Base-by-base conservation (phyloP, 2,888 invertebrate species). In the Neoaliturus tenellus region DNA sequence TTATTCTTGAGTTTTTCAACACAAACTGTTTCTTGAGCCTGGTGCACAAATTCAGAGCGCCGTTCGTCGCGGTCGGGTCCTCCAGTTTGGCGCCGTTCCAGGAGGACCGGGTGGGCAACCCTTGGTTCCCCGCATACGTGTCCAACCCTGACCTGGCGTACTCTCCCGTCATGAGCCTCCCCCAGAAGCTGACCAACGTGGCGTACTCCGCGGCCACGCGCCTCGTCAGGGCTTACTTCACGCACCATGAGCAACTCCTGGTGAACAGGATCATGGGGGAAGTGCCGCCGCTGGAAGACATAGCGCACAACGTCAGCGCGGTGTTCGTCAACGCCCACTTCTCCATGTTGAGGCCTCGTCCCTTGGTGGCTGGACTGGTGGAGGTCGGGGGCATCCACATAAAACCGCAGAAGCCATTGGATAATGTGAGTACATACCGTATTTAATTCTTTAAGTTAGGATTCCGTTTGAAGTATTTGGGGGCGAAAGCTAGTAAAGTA, bases 331-430 rank as follows among this genome's bases (percentile, higher is more conserved):
- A 93, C 88, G 91, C 91, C 71, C 91, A 93, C 88, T 89, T 90
- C 55, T 90, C 91, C 4, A 86, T 93, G 55, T 90, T 91, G 48
- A 90, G 91, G 3, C 87, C 91, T 5, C 90, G 91, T 69, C 92
- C 93, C 10, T 88, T 89, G 0, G 89, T 91, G 0, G 90, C 91
- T 0, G 90, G 90, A 3, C 89, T 93, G 85, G 89, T 93, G 12
- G 91, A 92, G 73, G 91, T 93, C 8, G 93, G 92, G 10, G 93
- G 93, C 39, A 89, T 93, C 82, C 93, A 93, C 85, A 90, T 93
- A 55, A 90, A 90, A 78, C 89, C 87, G 5, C 82, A 17, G 20
- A 51, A 28, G 35, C 33, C 55, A 1, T 20, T 78, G 20, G 51
- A 17, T 12, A 55, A 55, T 20, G 78, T 78, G 23, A 78, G 75